These are phyloP conservation scores for Drosophila dives DNA, from an alignment of 2,888 invertebrate species.

Conservation along the genomic window DNA sequence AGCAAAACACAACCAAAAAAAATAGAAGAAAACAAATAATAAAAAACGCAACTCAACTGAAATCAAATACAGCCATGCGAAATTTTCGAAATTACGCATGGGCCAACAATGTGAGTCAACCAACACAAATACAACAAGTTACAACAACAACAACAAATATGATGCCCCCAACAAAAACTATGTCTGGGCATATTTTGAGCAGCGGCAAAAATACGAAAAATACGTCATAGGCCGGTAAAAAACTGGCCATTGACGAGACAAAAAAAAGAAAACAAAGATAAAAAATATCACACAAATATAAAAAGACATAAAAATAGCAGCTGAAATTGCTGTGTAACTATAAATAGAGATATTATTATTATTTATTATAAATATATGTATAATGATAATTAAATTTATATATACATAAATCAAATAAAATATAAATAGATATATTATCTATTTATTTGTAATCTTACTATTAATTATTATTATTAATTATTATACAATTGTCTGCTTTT, in stretches of 20 bases:
- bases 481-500: neutral
- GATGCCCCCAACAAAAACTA: slow-evolving; percentile 31
- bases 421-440: no score
- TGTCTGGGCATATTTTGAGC: slow-evolving; percentile 19
- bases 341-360: neutral
- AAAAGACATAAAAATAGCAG: slow-evolving; percentile 27
- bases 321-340: neutral
- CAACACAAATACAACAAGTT: slow-evolving; percentile 51
- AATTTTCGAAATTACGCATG: slow-evolving; percentile 59
- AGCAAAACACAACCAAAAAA: slow-evolving; percentile 4
- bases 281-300: slow-evolving; percentile 2
- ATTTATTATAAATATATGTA: neutral
- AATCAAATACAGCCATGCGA: slow-evolving; percentile 45
- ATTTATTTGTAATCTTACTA: neutral
- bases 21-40: slow-evolving; percentile 40
- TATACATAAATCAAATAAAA: neutral
- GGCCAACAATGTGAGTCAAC: slow-evolving; percentile 47
- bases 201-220: slow-evolving; percentile 43
- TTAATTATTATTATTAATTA: no score
- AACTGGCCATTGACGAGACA: slow-evolving; percentile 15
- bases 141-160: slow-evolving; percentile 15
- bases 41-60: slow-evolving; percentile 33
- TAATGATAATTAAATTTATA: neutral
- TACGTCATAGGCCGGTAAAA: slow-evolving; percentile 59
- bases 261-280: neutral